Conservation (phyloP, 2,113 vertebrate species). For the Vicugna pacos region DNA sequence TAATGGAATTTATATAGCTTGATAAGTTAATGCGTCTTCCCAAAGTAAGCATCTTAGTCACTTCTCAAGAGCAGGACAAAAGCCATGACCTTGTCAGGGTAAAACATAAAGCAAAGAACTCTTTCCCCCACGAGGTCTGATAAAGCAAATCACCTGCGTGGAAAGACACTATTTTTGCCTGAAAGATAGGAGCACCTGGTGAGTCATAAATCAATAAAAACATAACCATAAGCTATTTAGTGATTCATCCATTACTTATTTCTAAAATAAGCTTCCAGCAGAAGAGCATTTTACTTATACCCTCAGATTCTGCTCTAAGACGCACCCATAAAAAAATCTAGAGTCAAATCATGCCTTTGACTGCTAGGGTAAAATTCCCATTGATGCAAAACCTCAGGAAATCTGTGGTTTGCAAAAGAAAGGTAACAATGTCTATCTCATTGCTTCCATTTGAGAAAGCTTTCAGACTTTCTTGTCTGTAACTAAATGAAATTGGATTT, state of each 20-base stretch:
- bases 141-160: slow-evolving; percentile 61
- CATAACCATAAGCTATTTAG: slow-evolving; percentile 71
- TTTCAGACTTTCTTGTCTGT: not conserved
- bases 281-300: slow-evolving; percentile 36
- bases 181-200: slow-evolving; percentile 48
- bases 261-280: slow-evolving; percentile 70
- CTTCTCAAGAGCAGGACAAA: slow-evolving; percentile 29
- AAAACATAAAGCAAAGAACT: slow-evolving; percentile 58
- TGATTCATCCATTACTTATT: slow-evolving; percentile 72
- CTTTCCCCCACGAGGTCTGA: slow-evolving; percentile 38
- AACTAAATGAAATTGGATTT: slow-evolving; percentile 1
- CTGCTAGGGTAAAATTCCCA: slow-evolving; percentile 38
- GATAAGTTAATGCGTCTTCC: slow-evolving; percentile 50
- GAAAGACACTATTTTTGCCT: slow-evolving; percentile 68
- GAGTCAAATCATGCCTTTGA: slow-evolving; percentile 51
- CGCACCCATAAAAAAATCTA: not conserved
- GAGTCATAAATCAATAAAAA: slow-evolving; percentile 80
- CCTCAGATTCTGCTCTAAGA: slow-evolving; percentile 52
- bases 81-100: not conserved
- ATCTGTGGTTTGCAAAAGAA: slow-evolving; percentile 3
- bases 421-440: not conserved
- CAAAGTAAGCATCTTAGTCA: slow-evolving; percentile 40
- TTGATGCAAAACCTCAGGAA: not conserved
- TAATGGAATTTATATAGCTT: slow-evolving; percentile 54
- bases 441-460: not conserved